A percentile compares a stretch with the other conserved stretches of the same genome.
Conservation (phyloP, 2,888 invertebrate species). For the Hetaerina titia region DNA sequence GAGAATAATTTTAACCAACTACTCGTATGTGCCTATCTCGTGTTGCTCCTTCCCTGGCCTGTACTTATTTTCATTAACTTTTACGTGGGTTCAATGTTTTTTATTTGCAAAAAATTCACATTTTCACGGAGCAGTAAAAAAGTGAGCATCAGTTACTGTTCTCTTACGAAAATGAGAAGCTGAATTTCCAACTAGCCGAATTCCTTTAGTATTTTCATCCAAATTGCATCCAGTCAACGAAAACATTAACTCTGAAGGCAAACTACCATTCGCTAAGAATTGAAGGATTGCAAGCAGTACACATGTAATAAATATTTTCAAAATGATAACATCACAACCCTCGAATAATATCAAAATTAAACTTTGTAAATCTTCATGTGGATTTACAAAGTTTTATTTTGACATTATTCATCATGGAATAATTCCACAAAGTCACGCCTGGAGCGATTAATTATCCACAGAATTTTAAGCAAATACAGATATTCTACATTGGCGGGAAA, state of each 20-base stretch:
- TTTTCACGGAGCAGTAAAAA: background rate
- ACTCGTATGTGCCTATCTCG: background rate
- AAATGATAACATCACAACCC: no score
- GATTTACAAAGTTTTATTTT: no score
- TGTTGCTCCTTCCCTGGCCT: conserved; percentile 19
- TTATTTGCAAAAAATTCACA: background rate
- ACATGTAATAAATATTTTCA: background rate
- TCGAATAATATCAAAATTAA: no score
- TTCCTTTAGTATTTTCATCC: background rate
- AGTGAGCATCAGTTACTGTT: background rate
- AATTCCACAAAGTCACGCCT: no score
- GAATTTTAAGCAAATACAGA: no score
- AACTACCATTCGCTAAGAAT: background rate
- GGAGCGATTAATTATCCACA: no score
- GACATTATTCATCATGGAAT: no score
- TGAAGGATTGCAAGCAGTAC: background rate
- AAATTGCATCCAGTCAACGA: background rate
- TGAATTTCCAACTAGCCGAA: background rate
- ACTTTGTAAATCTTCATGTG: no score
- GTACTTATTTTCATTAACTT: background rate
- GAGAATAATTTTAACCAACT: conserved; percentile 1
- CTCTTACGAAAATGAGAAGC: background rate
- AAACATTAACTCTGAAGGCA: background rate
- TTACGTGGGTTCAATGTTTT: background rate
- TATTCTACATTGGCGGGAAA: no score